Conservation (phyloP, 2,888 invertebrate species). For the Drosophila cyrtoloma region DNA sequence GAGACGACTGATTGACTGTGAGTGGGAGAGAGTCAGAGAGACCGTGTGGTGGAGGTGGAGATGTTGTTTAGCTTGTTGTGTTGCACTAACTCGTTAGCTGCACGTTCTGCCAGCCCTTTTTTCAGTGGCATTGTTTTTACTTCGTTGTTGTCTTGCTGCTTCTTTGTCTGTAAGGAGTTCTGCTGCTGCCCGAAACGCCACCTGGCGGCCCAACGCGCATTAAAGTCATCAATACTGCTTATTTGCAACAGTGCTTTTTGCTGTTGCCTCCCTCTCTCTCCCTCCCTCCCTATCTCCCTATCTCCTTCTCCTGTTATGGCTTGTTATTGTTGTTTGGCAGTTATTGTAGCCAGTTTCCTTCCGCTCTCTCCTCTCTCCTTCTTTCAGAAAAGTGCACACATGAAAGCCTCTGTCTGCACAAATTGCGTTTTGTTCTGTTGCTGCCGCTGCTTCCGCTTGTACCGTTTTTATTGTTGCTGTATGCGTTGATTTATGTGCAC, state of each 20-base stretch:
- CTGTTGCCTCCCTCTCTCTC: constrained; percentile 1
- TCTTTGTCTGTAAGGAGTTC: constrained; percentile 14
- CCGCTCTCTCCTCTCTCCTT: constrained; percentile 6
- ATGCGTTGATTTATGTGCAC: constrained; percentile 72
- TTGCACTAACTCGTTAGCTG: constrained; percentile 62
- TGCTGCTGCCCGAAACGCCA: constrained; percentile 32
- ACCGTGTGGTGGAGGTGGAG: not conserved
- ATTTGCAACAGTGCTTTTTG: constrained; percentile 66
- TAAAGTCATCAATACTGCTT: constrained; percentile 78
- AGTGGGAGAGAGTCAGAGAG: not conserved
- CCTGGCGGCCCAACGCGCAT: constrained; percentile 56
- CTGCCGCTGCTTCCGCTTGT: constrained; percentile 45
- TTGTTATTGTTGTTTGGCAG: constrained; percentile 52
- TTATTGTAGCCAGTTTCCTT: constrained; percentile 51
- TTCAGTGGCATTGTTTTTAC: constrained; percentile 41
- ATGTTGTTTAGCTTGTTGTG: constrained; percentile 29
- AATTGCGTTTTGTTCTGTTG: constrained; percentile 73
- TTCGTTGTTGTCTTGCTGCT: constrained; percentile 42
- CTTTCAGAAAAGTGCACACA: constrained; percentile 6
- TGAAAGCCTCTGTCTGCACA: constrained; percentile 53
- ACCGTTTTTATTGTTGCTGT: constrained; percentile 61
- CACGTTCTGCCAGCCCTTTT: constrained; percentile 62
- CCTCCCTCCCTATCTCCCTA: not conserved
- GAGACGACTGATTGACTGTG: constrained; percentile 16
- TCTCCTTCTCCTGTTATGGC: not conserved